A percentile compares a stretch with the other conserved stretches of the same genome.
Evolutionary conservation across 2,888 invertebrate genomes (phyloP).

Genomic region (Adineta ricciae): DNA sequence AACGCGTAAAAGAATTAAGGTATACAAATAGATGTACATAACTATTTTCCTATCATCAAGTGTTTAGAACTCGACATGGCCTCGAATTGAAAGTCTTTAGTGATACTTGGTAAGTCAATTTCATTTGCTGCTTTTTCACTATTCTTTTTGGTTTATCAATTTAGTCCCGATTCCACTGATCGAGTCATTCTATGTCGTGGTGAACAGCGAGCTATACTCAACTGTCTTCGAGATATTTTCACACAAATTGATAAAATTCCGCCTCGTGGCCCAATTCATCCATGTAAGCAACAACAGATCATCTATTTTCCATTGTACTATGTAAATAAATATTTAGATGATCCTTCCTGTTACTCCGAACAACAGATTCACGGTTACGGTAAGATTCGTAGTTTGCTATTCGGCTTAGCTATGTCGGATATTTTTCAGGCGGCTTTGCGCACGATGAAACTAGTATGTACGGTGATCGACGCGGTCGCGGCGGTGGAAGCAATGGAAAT

Average conservation of each 20-base stretch:
- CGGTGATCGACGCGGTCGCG: background rate
- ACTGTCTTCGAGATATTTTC: slow-evolving; percentile 28
- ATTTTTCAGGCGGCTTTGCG: background rate
- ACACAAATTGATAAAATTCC: slow-evolving; percentile 41
- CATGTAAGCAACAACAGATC: slow-evolving; percentile 51
- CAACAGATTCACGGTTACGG: background rate
- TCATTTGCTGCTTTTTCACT: background rate
- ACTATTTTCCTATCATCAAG: background rate
- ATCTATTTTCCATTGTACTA: background rate
- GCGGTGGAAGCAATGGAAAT: no score
- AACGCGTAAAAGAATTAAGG: slow-evolving; percentile 85
- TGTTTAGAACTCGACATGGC: slow-evolving; percentile 58
- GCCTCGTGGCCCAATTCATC: slow-evolving; percentile 51
- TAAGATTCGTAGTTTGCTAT: background rate
- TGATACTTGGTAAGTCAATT: background rate
- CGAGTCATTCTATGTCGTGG: slow-evolving; percentile 86
- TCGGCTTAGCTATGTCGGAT: background rate
- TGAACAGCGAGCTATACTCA: slow-evolving; percentile 57
- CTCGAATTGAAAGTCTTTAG: slow-evolving; percentile 58
- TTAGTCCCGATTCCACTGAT: slow-evolving; percentile 92
- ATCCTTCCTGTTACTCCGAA: background rate
- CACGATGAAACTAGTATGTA: background rate
- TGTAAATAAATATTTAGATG: background rate
- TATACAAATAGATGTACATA: background rate
- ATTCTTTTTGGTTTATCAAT: slow-evolving; percentile 54